Conservation (phyloP, 1,140 invertebrate species). For the Plutomurus gul region DNA sequence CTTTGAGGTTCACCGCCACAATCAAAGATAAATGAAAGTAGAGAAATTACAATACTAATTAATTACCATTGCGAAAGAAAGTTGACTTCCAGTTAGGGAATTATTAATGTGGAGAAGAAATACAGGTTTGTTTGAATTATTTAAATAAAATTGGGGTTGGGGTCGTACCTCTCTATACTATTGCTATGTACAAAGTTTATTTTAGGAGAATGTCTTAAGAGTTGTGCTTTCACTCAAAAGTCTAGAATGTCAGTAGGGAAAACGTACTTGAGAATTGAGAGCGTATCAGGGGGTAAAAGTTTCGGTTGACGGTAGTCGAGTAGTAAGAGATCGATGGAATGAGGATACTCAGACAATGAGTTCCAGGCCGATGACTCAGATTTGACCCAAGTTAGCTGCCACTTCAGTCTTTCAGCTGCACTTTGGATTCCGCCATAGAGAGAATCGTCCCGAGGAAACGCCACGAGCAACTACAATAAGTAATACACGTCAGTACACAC, state of each 20-base stretch:
- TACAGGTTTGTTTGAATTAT: too few species aligned
- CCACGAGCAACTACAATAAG: constrained; percentile 37
- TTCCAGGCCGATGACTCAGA: background rate
- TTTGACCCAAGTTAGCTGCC: constrained; percentile 42
- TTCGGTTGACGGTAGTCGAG: constrained; percentile 52
- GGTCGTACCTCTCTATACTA: too few species aligned
- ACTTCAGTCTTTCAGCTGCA: constrained; percentile 40
- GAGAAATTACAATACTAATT: too few species aligned
- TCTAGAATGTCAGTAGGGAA: background rate
- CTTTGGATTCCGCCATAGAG: constrained; percentile 33
- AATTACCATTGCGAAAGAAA: too few species aligned
- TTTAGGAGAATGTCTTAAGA: background rate
- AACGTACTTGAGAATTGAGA: constrained; percentile 48
- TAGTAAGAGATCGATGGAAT: constrained; percentile 47
- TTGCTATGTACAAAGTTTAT: background rate
- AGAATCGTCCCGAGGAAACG: constrained; percentile 46
- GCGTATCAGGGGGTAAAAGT: constrained; percentile 37
- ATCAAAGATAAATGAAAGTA: too few species aligned
- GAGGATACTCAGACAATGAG: background rate
- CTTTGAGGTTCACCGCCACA: too few species aligned
- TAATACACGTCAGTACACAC: background rate
- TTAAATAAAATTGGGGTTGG: too few species aligned
- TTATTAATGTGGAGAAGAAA: too few species aligned
- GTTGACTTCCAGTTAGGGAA: too few species aligned
- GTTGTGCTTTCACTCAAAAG: background rate